Conservation (phyloP, 2,113 vertebrate genomes). For the Cynocephalus volans region DNA sequence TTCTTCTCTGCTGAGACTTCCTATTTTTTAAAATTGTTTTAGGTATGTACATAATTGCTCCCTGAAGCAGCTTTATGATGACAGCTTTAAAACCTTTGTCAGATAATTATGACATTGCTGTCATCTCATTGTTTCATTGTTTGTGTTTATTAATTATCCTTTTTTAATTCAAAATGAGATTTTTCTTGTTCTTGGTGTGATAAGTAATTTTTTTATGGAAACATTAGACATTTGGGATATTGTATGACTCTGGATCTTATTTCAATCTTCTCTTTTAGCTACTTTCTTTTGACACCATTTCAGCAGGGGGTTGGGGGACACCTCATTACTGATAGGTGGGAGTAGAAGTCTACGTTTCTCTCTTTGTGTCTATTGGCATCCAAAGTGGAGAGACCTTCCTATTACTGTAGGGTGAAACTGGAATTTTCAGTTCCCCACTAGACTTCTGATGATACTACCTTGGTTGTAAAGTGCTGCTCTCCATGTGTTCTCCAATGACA, state of each 20-base stretch:
- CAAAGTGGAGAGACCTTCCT: not conserved
- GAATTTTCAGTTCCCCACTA: not conserved
- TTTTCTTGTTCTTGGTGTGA: not conserved
- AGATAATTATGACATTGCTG: not conserved
- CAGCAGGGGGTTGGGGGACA: not conserved
- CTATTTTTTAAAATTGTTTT: not conserved
- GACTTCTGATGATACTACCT: not conserved
- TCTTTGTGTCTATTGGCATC: not conserved
- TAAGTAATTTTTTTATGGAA: not conserved
- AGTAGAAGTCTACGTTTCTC: not conserved
- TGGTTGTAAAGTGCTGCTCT: not conserved
- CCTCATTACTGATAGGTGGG: not conserved
- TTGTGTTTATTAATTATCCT: not conserved
- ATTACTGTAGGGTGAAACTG: not conserved
- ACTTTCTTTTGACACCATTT: not conserved
- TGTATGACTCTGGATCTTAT: not conserved
- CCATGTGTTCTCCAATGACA: not conserved
- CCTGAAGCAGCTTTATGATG: not conserved
- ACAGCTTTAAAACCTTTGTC: not conserved
- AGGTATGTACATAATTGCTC: not conserved
- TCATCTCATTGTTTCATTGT: not conserved
- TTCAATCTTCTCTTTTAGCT: not conserved
- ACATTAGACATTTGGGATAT: not conserved
- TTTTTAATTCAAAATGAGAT: not conserved
- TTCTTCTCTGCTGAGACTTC: not conserved